Base-by-base conservation (phyloP, 2,113 vertebrate species). In the Delphinus delphis region DNA sequence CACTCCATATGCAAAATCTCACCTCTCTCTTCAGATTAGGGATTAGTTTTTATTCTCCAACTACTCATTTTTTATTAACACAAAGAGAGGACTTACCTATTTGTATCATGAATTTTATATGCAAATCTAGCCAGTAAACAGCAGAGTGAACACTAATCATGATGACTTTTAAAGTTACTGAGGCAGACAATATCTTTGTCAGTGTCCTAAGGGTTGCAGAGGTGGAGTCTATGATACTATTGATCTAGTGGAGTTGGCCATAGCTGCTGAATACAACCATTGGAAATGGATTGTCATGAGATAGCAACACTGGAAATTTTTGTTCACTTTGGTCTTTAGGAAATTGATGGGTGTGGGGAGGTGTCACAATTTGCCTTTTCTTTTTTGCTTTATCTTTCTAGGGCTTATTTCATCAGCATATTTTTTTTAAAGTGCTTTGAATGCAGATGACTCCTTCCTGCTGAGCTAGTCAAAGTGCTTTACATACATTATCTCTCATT, bases 51-150 rank as follows among this genome's bases (percentile, higher is more conserved):
- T 33, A 81, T 84, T 88, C 41, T 70, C 47, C 74, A 97, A 95
- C 53, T 95, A 85, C 91, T 97, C 95, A 92, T 98, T 98, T 98
- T 98, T 95, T 90, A 96, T 95, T 97, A 98, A 97, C 79, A 98
- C 85, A 96, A 73, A 91, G 93, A 93, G 41, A 97, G 25, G 41
- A 67, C 5, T 50, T 97, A 94, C 36, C 58, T 90, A 44, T 92
- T 89, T 93, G 13, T 55, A 47, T 41, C 93, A 88, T 25, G 76
- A 41, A 97, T 96, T 98, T 98, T 47, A 96, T 94, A 97, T 98
- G 97, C 84, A 98, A 98, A 98, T 97, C 81, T 41, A 88, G 62
- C 92, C 94, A 97, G 93, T 97, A 95, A 97, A 95, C 73, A 98
- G 55, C 36, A 93, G 87, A 98, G 77, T 93, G 60, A 31, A 97